Evolutionary conservation across 2,797 vertebrate genomes (phyloP).

Genomic region (Gila robusta): DNA sequence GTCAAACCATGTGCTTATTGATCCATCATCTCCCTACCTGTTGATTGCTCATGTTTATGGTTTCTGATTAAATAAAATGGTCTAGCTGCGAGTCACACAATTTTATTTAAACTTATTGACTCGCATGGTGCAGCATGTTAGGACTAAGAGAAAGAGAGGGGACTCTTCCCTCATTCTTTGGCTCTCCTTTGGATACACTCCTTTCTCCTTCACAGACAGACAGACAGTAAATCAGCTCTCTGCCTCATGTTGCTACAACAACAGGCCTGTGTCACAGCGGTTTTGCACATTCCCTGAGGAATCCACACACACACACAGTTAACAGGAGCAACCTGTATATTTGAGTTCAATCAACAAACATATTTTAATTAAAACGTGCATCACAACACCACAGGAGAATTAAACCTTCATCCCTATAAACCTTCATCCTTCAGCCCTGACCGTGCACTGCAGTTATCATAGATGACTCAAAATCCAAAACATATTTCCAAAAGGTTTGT

Average conservation of each 20-base stretch:
- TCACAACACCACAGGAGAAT: not conserved
- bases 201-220: slow-evolving; percentile 10
- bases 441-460: not conserved
- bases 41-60: not conserved
- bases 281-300: slow-evolving; percentile 51
- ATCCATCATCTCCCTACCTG: not conserved
- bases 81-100: not conserved
- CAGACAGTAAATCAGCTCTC: slow-evolving; percentile 31
- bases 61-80: not conserved
- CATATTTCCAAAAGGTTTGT: not conserved
- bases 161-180: slow-evolving; percentile 18
- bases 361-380: not conserved
- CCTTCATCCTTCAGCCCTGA: too few relatives aligned
- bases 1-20: slow-evolving; percentile 1
- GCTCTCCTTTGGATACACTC: slow-evolving; percentile 28
- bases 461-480: not conserved
- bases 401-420: not conserved
- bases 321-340: slow-evolving; percentile 10
- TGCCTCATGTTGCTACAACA: slow-evolving; percentile 48
- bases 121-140: not conserved
- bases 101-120: not conserved
- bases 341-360: not conserved
- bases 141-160: not conserved
- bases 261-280: slow-evolving; percentile 42
- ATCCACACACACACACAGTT: slow-evolving; percentile 30